These are phyloP conservation scores for Danio choprae DNA, from an alignment of 2,797 vertebrate genomes.

Conservation along the genomic window DNA sequence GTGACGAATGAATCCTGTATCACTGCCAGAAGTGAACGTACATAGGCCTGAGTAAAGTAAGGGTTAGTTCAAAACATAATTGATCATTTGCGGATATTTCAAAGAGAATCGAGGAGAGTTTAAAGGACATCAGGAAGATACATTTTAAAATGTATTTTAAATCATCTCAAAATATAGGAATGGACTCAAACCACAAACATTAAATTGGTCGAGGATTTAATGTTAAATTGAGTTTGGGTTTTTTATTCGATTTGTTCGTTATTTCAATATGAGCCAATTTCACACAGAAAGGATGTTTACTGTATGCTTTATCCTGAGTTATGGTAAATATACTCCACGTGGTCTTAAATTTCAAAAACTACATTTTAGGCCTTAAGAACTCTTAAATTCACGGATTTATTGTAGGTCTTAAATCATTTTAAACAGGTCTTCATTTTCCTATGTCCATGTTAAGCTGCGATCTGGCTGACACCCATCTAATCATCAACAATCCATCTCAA, in stretches of 20 bases:
- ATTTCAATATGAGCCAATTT: not conserved
- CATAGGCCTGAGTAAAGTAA: not conserved
- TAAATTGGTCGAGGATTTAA: not conserved
- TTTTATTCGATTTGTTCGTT: not conserved
- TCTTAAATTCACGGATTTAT: too few species aligned
- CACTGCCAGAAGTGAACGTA: conserved; percentile 28
- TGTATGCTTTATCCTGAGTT: too few species aligned
- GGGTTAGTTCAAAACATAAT: not conserved
- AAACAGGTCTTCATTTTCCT: too few species aligned
- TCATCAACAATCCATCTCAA: too few species aligned
- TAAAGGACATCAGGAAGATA: not conserved
- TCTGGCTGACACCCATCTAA: too few species aligned
- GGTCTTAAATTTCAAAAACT: too few species aligned
- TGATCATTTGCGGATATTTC: not conserved
- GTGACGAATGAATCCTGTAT: conserved; percentile 8
- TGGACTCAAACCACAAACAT: not conserved
- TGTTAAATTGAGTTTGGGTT: not conserved
- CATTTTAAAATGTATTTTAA: not conserved
- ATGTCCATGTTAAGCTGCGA: too few species aligned
- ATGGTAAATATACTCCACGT: too few species aligned
- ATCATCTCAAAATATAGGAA: not conserved
- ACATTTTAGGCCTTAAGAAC: too few species aligned
- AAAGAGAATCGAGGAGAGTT: not conserved
- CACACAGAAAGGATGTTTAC: not conserved
- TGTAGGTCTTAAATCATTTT: too few species aligned